Percentiles rank a stretch among this genome's conserved stretches.
phyloP scores from a whole-genome alignment of 2,888 invertebrate species.

The Parnassius mnemosyne region DNA sequence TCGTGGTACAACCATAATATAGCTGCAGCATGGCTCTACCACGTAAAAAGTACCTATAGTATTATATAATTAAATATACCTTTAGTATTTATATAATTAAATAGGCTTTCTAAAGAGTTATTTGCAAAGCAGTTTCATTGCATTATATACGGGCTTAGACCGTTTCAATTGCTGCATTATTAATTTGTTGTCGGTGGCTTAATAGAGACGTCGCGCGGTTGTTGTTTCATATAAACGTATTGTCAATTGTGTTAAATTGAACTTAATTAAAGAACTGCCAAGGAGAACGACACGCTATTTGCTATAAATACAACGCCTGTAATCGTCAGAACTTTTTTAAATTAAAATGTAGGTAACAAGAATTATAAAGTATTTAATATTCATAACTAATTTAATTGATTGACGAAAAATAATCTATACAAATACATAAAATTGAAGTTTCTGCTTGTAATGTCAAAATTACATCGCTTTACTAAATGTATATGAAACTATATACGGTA shows the following conservation, averaged over 20 bases:
- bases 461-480: no score
- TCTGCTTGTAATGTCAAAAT: no score
- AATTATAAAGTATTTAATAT: slow-evolving; percentile 12
- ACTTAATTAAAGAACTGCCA: slow-evolving; percentile 30
- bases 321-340: slow-evolving; percentile 26
- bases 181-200: slow-evolving; percentile 14
- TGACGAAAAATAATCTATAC: no score
- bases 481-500: no score
- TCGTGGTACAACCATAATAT: no score
- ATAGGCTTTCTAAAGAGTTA: background rate
- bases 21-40: no score
- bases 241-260: slow-evolving; percentile 34
- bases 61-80: no score
- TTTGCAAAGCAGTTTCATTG: background rate
- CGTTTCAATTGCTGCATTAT: slow-evolving; percentile 5
- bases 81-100: no score
- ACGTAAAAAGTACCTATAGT: no score
- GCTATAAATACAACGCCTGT: slow-evolving; percentile 27
- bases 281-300: slow-evolving; percentile 22
- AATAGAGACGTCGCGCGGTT: slow-evolving; percentile 8
- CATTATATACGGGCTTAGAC: slow-evolving; percentile 3
- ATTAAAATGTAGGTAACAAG: slow-evolving; percentile 12
- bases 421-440: no score
- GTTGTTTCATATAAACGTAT: slow-evolving; percentile 25
- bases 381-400: no score